These are phyloP conservation scores for Drosophila kambysellisi DNA, from an alignment of 2,888 invertebrate genomes.

Conservation along the genomic window DNA sequence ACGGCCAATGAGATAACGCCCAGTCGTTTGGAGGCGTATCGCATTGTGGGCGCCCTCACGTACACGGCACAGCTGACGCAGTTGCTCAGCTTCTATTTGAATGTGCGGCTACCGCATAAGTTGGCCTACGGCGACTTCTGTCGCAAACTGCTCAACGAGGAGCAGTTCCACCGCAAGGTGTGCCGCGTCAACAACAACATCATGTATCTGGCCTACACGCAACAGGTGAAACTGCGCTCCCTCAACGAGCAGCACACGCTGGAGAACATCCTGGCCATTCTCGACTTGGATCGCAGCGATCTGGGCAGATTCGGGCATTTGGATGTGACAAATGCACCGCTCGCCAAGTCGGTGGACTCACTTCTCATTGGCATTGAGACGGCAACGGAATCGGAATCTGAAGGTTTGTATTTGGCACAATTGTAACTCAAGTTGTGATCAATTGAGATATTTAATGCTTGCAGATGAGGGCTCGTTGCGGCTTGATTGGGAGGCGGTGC, in stretches of 20 bases:
- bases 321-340: constrained; percentile 86
- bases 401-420: constrained; percentile 85
- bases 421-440: not conserved
- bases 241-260: constrained; percentile 90
- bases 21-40: constrained; percentile 89
- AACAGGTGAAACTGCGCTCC: constrained; percentile 88
- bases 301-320: constrained; percentile 90
- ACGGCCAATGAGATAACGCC: constrained; percentile 86
- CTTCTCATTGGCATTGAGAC: constrained; percentile 88
- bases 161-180: constrained; percentile 91
- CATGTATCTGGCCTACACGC: constrained; percentile 91
- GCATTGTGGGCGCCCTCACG: constrained; percentile 92
- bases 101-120: constrained; percentile 92
- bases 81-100: constrained; percentile 93
- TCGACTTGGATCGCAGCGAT: constrained; percentile 88
- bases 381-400: constrained; percentile 89
- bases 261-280: constrained; percentile 89
- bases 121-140: constrained; percentile 90
- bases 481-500: constrained; percentile 93
- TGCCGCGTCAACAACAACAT: constrained; percentile 93
- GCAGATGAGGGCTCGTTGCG: constrained; percentile 88
- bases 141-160: constrained; percentile 88
- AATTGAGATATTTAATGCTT: not conserved
- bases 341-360: constrained; percentile 87
- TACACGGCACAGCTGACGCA: constrained; percentile 94